These are phyloP conservation scores for Trichogramma evanescens DNA, from an alignment of 2,888 invertebrate species.

Conservation along the genomic window DNA sequence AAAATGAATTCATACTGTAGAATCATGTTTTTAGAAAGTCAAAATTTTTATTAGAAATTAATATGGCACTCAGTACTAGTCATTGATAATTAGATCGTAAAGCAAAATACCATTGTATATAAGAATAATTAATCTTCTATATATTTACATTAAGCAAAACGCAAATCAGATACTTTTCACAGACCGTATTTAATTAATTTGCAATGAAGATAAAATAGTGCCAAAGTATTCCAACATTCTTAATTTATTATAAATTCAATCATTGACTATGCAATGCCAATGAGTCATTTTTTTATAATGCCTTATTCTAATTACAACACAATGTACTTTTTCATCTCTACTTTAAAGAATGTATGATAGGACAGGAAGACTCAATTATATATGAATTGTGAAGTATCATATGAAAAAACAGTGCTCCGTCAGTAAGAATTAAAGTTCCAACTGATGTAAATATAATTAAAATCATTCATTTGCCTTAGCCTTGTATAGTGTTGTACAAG, in stretches of 20 bases:
- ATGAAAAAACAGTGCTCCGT: slow-evolving; percentile 14
- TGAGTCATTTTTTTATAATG: slow-evolving; percentile 7
- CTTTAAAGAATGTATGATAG: slow-evolving; percentile 14
- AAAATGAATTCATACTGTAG: slow-evolving; percentile 1
- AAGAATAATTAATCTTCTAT: slow-evolving; percentile 12
- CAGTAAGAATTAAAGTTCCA: slow-evolving; percentile 19
- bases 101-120: slow-evolving; percentile 13
- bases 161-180: slow-evolving; percentile 15
- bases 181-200: slow-evolving; percentile 12
- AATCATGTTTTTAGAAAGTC: slow-evolving; percentile 3
- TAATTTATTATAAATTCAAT: slow-evolving; percentile 13
- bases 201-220: slow-evolving; percentile 13
- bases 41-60: slow-evolving; percentile 14
- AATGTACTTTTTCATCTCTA: slow-evolving; percentile 9
- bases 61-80: slow-evolving; percentile 23
- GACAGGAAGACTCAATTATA: slow-evolving; percentile 3
- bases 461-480: slow-evolving; percentile 21
- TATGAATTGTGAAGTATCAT: slow-evolving; percentile 11
- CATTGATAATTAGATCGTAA: slow-evolving; percentile 22
- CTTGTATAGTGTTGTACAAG: slow-evolving; percentile 18
- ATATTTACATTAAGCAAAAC: slow-evolving; percentile 2
- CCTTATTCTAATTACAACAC: slow-evolving; percentile 8
- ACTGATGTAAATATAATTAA: slow-evolving; percentile 20
- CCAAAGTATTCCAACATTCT: slow-evolving; percentile 19
- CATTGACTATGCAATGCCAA: slow-evolving; percentile 12